phyloP scores from a whole-genome alignment of 1,140 invertebrate species.

The Lineus longissimus region DNA sequence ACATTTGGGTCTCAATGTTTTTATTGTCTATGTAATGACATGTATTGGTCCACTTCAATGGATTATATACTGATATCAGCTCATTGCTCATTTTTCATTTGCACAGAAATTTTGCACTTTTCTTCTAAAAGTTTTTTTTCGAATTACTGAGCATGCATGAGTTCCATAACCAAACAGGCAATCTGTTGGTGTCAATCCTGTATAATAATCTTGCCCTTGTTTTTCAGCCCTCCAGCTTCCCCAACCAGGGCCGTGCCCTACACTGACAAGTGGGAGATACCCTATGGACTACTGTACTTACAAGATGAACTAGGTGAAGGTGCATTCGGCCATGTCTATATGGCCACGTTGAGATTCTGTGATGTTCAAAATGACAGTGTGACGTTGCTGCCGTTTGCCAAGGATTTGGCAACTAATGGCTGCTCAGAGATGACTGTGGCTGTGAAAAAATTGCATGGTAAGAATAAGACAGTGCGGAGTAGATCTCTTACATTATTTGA shows the following conservation, averaged over 20 bases:
- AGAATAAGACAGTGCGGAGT: slow-evolving; percentile 11
- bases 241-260: neutral
- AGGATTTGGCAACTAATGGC: neutral
- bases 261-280: slow-evolving; percentile 66
- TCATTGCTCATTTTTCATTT: too few relatives aligned
- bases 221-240: neutral
- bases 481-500: too few relatives aligned
- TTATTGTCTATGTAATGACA: too few relatives aligned
- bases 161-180: too few relatives aligned
- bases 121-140: too few relatives aligned
- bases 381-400: neutral
- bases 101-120: too few relatives aligned
- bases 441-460: slow-evolving; percentile 70
- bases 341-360: slow-evolving; percentile 25
- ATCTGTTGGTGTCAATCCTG: too few relatives aligned
- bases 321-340: slow-evolving; percentile 74
- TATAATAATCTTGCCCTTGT: neutral
- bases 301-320: slow-evolving; percentile 77
- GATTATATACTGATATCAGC: too few relatives aligned
- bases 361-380: slow-evolving; percentile 23
- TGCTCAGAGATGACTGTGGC: slow-evolving; percentile 56
- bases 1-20: too few relatives aligned
- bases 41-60: too few relatives aligned
- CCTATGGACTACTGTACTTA: slow-evolving; percentile 70
- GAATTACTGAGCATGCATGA: too few relatives aligned